phyloP scores from a whole-genome alignment of 2,888 invertebrate genomes.

The Apamea sordens region DNA sequence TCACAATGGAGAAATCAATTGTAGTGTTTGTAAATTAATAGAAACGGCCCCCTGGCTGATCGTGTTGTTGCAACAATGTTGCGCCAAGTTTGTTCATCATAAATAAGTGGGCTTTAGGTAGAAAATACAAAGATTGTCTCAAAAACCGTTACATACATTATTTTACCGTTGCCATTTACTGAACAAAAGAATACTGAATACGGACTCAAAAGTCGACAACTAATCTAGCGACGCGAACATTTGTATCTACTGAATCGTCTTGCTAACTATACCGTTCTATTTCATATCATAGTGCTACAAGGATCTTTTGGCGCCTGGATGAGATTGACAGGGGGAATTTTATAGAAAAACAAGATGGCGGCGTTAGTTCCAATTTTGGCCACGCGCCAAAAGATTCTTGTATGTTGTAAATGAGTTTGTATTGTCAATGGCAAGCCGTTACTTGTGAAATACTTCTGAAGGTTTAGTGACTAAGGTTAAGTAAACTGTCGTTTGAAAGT shows the following conservation, averaged over 20 bases:
- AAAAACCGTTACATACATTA: not conserved
- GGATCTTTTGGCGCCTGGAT: not conserved
- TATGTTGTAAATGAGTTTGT: slow-evolving; percentile 30
- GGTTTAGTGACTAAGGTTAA: slow-evolving; percentile 43
- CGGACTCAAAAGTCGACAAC: slow-evolving; percentile 18
- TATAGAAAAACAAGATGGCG: not conserved
- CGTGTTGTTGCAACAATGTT: not conserved
- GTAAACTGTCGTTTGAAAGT: slow-evolving; percentile 52
- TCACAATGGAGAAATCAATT: not conserved
- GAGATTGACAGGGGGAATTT: not conserved
- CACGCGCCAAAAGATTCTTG: not conserved
- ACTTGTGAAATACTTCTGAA: slow-evolving; percentile 39
- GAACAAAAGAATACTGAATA: slow-evolving; percentile 30
- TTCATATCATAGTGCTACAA: slow-evolving; percentile 9
- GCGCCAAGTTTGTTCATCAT: not conserved
- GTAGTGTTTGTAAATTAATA: not conserved
- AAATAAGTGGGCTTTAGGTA: not conserved
- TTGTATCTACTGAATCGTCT: slow-evolving; percentile 8
- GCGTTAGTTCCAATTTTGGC: not conserved
- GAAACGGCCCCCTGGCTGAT: too few relatives aligned
- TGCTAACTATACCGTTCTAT: slow-evolving; percentile 29
- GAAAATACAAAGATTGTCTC: not conserved
- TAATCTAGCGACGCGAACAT: slow-evolving; percentile 43
- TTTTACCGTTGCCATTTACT: slow-evolving; percentile 6
- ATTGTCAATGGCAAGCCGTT: slow-evolving; percentile 58